Evolutionary conservation across 2,797 vertebrate species (phyloP).

Genomic region (Arrhamphus sclerolepis): DNA sequence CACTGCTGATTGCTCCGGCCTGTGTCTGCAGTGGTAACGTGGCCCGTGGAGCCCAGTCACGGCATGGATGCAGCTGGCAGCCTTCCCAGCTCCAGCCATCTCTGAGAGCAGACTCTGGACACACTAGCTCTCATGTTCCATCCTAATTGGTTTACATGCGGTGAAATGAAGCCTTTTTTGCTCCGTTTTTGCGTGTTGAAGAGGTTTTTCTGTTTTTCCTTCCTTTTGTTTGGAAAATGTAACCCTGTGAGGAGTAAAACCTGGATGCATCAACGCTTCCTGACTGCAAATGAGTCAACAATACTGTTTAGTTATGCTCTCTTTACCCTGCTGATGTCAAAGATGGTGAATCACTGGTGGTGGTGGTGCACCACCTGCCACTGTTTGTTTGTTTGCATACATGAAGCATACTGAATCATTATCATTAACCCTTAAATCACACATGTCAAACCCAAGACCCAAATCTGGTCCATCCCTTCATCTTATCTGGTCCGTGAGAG

Average conservation of each 20-base stretch:
- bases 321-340: conserved; percentile 15
- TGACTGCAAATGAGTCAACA: conserved; percentile 44
- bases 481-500: no score
- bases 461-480: no score
- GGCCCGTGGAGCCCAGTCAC: conserved; percentile 51
- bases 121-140: conserved; percentile 48
- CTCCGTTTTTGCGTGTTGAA: conserved; percentile 12
- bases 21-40: conserved; percentile 22
- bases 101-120: conserved; percentile 42
- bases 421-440: no score
- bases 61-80: conserved; percentile 55
- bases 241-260: not conserved
- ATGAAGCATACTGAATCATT: conserved; percentile 24
- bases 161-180: conserved; percentile 26
- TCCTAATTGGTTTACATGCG: conserved; percentile 59
- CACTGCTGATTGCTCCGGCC: conserved; percentile 17
- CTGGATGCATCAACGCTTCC: not conserved
- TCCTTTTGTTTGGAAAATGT: not conserved
- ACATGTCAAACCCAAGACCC: no score
- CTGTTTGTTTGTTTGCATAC: conserved; percentile 19
- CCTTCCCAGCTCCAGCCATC: conserved; percentile 45
- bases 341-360: conserved; percentile 9
- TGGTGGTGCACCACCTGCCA: conserved; percentile 25
- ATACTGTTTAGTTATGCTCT: conserved; percentile 21
- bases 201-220: conserved; percentile 2